Conservation (phyloP, 1,140 invertebrate species). For the Mycetomoellerius zeteki region DNA sequence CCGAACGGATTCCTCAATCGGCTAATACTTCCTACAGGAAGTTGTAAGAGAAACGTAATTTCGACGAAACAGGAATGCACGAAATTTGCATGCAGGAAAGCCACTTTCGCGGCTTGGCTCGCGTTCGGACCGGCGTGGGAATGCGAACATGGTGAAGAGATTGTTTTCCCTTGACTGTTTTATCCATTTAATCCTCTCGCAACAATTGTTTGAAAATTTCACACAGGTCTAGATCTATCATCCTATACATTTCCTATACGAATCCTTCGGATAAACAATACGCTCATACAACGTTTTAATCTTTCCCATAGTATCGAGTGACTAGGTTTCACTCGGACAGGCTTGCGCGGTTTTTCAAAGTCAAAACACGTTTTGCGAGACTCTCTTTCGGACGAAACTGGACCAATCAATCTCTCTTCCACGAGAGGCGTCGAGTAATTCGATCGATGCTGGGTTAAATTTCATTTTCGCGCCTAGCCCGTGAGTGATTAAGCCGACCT, state of each 20-base stretch:
- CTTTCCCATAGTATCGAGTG: background rate
- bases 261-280: background rate
- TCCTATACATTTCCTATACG: background rate
- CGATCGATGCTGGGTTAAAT: conserved; percentile 41
- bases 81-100: conserved; percentile 53
- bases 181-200: conserved; percentile 9
- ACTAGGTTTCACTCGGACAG: background rate
- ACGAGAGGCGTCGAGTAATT: background rate
- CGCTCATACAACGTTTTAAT: background rate
- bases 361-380: conserved; percentile 5
- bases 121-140: conserved; percentile 36
- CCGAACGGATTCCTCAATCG: conserved; percentile 18
- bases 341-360: background rate
- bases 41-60: conserved; percentile 57
- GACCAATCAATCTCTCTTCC: conserved; percentile 16
- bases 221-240: background rate
- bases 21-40: conserved; percentile 45
- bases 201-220: conserved; percentile 17
- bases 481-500: conserved; percentile 46
- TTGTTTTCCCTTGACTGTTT: conserved; percentile 33
- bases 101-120: conserved; percentile 37
- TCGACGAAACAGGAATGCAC: conserved; percentile 47
- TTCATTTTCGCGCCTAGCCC: conserved; percentile 43
- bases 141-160: conserved; percentile 32
- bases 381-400: background rate